Evolutionary conservation across 2,888 invertebrate species (phyloP).

Genomic region (Melinopterus prodromus): DNA sequence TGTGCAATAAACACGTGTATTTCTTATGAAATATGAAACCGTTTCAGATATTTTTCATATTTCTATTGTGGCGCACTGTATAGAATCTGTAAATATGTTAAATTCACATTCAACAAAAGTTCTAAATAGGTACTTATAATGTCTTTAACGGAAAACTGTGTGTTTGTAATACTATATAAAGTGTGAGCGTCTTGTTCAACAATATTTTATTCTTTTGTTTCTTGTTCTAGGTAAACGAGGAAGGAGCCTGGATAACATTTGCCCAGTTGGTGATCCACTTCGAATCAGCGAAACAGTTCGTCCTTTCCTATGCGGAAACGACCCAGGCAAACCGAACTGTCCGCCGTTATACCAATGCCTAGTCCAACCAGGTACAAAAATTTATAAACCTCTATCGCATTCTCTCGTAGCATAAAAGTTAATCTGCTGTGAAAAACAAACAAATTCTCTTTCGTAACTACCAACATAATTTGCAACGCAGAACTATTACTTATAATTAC

Average conservation of each 20-base stretch:
- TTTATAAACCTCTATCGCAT: not conserved
- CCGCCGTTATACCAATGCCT: slow-evolving; percentile 83
- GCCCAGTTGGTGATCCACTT: slow-evolving; percentile 79
- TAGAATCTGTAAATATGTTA: too few species aligned
- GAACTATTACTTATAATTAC: not conserved
- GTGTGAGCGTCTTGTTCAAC: not conserved
- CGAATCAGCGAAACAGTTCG: slow-evolving; percentile 76
- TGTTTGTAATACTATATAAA: too few species aligned
- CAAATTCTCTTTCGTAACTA: not conserved
- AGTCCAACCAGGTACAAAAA: slow-evolving; percentile 71
- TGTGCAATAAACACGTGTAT: too few species aligned
- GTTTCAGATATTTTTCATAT: too few species aligned
- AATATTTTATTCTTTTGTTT: slow-evolving; percentile 42
- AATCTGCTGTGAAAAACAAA: not conserved
- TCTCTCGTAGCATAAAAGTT: not conserved
- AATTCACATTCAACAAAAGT: too few species aligned
- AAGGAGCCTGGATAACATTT: slow-evolving; percentile 78
- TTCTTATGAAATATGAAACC: too few species aligned
- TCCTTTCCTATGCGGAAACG: slow-evolving; percentile 84
- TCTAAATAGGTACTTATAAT: too few species aligned
- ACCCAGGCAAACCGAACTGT: slow-evolving; percentile 83
- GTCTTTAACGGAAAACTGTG: too few species aligned
- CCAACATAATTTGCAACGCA: not conserved
- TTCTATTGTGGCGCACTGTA: too few species aligned
- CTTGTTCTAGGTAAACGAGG: slow-evolving; percentile 72